Conservation (phyloP, 2,113 vertebrate species). For the Noturus placidus region DNA sequence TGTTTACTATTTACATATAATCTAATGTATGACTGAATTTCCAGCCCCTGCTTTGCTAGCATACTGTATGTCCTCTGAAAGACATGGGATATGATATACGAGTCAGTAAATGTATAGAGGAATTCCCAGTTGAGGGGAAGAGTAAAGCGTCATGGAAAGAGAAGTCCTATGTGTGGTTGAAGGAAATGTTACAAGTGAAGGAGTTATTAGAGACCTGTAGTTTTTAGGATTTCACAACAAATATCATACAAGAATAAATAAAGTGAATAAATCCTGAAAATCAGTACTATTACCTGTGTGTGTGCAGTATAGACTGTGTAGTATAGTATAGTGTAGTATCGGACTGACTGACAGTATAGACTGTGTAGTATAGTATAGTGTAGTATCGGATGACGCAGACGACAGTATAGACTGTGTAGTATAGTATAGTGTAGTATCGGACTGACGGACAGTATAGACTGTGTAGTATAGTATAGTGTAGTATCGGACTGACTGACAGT, state of each 20-base stretch:
- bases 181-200: conserved; percentile 23
- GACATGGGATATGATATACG: neutral
- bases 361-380: too few relatives aligned
- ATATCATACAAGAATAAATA: neutral
- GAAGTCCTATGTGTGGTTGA: conserved; percentile 14
- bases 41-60: neutral
- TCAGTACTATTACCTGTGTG: neutral
- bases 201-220: neutral
- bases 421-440: too few relatives aligned
- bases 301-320: too few relatives aligned
- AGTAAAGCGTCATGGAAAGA: conserved; percentile 25
- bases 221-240: neutral
- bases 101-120: conserved; percentile 3
- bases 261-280: neutral
- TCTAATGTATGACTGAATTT: neutral
- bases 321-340: too few relatives aligned
- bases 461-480: too few relatives aligned
- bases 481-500: too few relatives aligned
- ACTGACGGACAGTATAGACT: too few relatives aligned
- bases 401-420: too few relatives aligned
- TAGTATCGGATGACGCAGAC: too few relatives aligned
- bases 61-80: neutral
- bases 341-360: too few relatives aligned
- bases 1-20: neutral
- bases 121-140: neutral